These are phyloP conservation scores for Platichthys flesus DNA, from an alignment of 2,113 vertebrate genomes.

Conservation along the genomic window DNA sequence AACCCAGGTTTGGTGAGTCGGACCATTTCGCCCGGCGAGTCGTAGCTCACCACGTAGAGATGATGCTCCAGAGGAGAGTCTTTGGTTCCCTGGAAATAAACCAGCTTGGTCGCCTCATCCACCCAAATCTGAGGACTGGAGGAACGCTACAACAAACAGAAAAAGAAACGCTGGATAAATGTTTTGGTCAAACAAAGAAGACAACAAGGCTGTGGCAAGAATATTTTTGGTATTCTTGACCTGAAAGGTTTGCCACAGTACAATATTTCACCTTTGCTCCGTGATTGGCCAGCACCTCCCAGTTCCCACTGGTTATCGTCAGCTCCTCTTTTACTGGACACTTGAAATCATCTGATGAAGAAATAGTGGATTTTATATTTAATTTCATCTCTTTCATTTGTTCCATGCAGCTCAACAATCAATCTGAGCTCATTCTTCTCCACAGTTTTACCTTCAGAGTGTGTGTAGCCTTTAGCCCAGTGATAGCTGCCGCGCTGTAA, in stretches of 20 bases:
- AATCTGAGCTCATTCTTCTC: no score
- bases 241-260: neutral
- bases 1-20: slow-evolving; percentile 91
- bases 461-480: slow-evolving; percentile 85
- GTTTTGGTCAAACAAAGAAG: neutral
- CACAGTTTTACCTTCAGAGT: slow-evolving; percentile 83
- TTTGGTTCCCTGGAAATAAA: slow-evolving; percentile 94
- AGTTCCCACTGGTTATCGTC: slow-evolving; percentile 90
- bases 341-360: slow-evolving; percentile 87
- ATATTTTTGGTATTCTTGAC: no score
- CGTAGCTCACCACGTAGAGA: slow-evolving; percentile 92
- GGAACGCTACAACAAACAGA: slow-evolving; percentile 53
- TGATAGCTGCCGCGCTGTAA: slow-evolving; percentile 82
- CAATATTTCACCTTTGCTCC: slow-evolving; percentile 89
- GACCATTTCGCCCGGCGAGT: slow-evolving; percentile 86
- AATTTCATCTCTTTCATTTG: no score
- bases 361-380: no score
- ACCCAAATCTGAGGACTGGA: slow-evolving; percentile 90
- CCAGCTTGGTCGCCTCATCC: slow-evolving; percentile 89
- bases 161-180: neutral
- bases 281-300: slow-evolving; percentile 93
- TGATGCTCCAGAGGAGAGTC: slow-evolving; percentile 95
- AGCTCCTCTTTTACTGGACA: slow-evolving; percentile 91
- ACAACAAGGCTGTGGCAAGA: no score
- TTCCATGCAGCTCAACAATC: no score